Evolutionary conservation across 2,113 vertebrate genomes (phyloP), one percentile per base, ranked within the genome.

Genomic region (Odocoileus virginianus): DNA sequence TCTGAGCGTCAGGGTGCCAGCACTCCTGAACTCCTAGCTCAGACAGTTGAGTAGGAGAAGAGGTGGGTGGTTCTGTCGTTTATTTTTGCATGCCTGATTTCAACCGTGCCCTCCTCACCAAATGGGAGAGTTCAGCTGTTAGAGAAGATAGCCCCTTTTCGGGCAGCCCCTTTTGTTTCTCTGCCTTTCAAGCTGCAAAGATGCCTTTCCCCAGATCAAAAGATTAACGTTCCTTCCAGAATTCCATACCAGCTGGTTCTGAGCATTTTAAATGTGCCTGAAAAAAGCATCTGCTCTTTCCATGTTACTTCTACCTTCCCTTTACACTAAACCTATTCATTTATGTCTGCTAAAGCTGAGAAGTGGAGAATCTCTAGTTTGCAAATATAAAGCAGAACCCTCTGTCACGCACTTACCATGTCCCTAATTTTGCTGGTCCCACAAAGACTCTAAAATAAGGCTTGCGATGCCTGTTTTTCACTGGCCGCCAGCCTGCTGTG

Each of bases 201-300:
- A 95, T 91, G 81, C 43, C 87, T 95, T 95, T 64, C 89, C 95
- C 91, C 52, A 95, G 96, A 96, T 93, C 79, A 95, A 97, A 98
- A 98, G 97, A 97, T 93, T 91, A 96, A 95, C 83, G 79, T 84
- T 95, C 93, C 89, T 95, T 96, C 96, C 94, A 95, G 91, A 96
- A 92, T 96, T 94, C 89, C 57, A 93, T 95, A 94, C 96, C 89
- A 97, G 97, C 96, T 97, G 89, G 90, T 67, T 96, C 81, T 92
- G 84, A 85, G 91, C 82, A 97, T 87, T 95, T 95, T 85, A 81
- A 96, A 88, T 52, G 79, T 92, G 83, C 40, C 89, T 94, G 87
- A 61, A 85, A 95, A 97, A 96, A 94, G 91, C 95, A 96, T 96
- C 95, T 97, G 89, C 87, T 95, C 92, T 94, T 89, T 74, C 91